Base-by-base conservation (phyloP, 1,140 invertebrate species). In the Spodoptera frugiperda region DNA sequence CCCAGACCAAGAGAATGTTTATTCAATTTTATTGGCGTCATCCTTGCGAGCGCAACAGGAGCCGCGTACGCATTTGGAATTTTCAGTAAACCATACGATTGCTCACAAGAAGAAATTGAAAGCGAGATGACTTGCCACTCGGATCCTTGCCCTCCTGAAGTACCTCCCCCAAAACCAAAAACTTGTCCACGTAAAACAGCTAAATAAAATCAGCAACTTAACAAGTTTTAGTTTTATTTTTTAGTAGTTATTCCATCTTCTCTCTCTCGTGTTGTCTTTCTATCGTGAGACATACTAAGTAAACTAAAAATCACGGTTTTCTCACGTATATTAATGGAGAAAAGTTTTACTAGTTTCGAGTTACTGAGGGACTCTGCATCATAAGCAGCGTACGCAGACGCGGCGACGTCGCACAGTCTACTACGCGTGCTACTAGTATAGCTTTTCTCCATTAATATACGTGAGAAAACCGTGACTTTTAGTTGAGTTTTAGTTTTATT, bases 1-100 rank as follows among this genome's bases (percentile, higher is more conserved):
- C n/a, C 11, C 3, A n/a, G 59, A 3, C 19, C 44, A 0, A 15
- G 30, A 5, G 15, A 63, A 1, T 10, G 44, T 39, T 8, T 79
- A 4, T 14, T 86, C 25, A 25, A 0, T 74, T 54, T 85, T 0
- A n/a, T 75, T 0, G 75, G 73, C 8, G n/a, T 88, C 2, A n/a
- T 82, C 1, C 11, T 83, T 0, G 5, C 51, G 3, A 59, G 65
- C 1, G 21, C 57, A n/a, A 3, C 79, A 5, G 57, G 55, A 3
- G 14, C 84, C 6, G 73, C 68, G 11, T 89, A 85, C 76, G 72
- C 82, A 0, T 86, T 79, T n/a, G 88, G 87, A 17, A 9, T 67
- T 14, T 83, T 87, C 14, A 77, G 54, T 21, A 78, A 82, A 19
- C 33, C 33, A 11, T 44, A 44, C 9, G 59, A 63, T 33, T 63